Conservation (phyloP, 2,113 vertebrate species). For the Gambusia affinis region DNA sequence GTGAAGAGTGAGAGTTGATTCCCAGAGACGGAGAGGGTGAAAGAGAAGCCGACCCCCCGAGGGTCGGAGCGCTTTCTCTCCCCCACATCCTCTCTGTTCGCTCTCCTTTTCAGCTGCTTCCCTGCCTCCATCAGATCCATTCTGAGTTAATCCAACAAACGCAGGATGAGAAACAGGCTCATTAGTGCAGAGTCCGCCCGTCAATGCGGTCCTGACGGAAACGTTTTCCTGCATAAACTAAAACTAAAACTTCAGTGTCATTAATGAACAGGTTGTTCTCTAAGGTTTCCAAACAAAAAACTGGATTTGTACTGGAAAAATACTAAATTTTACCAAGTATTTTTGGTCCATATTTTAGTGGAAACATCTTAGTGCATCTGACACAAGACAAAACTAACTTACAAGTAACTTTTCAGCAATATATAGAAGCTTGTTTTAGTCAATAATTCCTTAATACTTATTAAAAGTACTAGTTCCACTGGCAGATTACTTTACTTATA, state of each 20-base stretch:
- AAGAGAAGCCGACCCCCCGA: constrained; percentile 64
- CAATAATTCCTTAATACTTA: too few species aligned
- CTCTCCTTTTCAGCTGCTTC: constrained; percentile 50
- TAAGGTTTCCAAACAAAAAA: background rate
- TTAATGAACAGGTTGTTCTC: background rate
- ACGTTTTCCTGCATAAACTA: background rate
- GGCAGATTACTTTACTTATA: too few species aligned
- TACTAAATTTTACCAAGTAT: too few species aligned
- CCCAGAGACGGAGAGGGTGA: constrained; percentile 62
- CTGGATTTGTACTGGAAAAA: background rate
- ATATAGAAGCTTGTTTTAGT: too few species aligned
- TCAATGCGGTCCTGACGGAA: constrained; percentile 13
- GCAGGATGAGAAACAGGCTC: constrained; percentile 71
- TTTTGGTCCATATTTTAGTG: too few species aligned
- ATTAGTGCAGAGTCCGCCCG: constrained; percentile 58
- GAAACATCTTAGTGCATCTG: too few species aligned
- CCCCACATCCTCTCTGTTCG: constrained; percentile 31
- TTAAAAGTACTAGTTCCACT: too few species aligned
- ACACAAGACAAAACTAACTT: too few species aligned
- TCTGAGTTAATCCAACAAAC: constrained; percentile 65
- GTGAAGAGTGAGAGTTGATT: constrained; percentile 55
- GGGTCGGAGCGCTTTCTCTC: constrained; percentile 57
- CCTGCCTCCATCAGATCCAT: constrained; percentile 75
- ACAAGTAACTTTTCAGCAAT: too few species aligned
- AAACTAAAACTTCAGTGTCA: background rate